Base-by-base conservation (phyloP, 2,113 vertebrate species). In the Psilopsiagon aymara region DNA sequence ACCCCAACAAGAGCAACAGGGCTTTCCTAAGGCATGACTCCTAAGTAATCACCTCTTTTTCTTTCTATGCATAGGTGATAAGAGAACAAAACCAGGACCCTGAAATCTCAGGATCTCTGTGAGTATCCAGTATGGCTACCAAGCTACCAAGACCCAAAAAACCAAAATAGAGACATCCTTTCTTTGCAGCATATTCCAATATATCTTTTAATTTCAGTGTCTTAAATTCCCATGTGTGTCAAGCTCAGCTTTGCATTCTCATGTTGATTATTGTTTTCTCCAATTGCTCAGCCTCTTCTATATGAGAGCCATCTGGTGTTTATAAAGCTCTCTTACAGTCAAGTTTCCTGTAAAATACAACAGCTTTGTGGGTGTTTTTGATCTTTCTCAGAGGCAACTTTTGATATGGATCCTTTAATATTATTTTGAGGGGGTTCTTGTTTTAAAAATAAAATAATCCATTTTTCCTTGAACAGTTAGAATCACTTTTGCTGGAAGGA, bases 301-400 rank as follows among this genome's bases (percentile, higher is more conserved):
- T 89, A 93, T 97, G 93, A 94, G 97, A 98, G 94, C 97, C 97
- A 98, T 98, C 97, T 98, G 97, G 96, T 98, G 94, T 97, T 97
- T 98, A 96, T 96, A 96, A 97, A 93, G 47, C 79, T 92, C 94
- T 94, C 95, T 97, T 97, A 97, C 95, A 90, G 94, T 95, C 94
- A 92, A 64, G 78, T 97, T 97, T 94, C 90, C 90, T 93, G 92
- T 96, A 97, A 98, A 97, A 97, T 90, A 95, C 86, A 81, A 59
- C 39, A 35, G 9, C 41, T 89, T 93, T 74, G 69, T 82, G 49
- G 82, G 10, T 29, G 37, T 12, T 95, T 60, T 46, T 75, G 44
- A 29, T 53, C 53, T 59, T 78, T 93, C 73, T 84, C 62, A 46
- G 44, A n/a, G 47, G 13, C 24, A 62, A 46, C 25, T 79, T 78